Evolutionary conservation across 2,888 invertebrate genomes (phyloP).

Genomic region (Drosophila lacicola): DNA sequence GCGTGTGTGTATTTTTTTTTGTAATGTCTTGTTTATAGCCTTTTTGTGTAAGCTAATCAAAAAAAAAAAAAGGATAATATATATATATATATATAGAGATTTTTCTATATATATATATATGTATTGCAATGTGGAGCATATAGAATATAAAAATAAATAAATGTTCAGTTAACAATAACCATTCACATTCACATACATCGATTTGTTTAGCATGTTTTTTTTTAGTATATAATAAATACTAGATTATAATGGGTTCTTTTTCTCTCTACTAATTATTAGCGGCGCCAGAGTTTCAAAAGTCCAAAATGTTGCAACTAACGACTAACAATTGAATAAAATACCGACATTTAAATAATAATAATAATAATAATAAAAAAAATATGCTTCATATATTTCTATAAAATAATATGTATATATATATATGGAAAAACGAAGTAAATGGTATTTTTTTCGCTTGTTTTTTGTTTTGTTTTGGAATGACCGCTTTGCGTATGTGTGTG

Average conservation of each 20-base stretch:
- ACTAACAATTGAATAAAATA: constrained; percentile 26
- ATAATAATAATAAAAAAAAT: constrained; percentile 21
- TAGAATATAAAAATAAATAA: constrained; percentile 51
- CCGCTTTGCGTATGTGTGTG: constrained; percentile 48
- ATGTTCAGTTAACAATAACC: constrained; percentile 50
- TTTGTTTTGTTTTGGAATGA: constrained; percentile 60
- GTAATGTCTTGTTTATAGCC: too few relatives aligned
- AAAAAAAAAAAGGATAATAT: too few relatives aligned
- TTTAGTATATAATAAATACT: constrained; percentile 46
- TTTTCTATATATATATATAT: background rate
- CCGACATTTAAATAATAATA: constrained; percentile 16
- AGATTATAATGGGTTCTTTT: constrained; percentile 26
- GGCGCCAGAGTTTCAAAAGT: constrained; percentile 43
- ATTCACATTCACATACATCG: constrained; percentile 33
- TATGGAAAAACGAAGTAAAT: constrained; percentile 22
- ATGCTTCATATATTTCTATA: constrained; percentile 12
- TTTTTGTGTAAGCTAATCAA: too few relatives aligned
- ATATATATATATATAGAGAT: constrained; percentile 7
- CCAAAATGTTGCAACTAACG: constrained; percentile 45
- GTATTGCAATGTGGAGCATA: constrained; percentile 5
- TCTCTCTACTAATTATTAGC: constrained; percentile 21
- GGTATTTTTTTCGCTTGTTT: constrained; percentile 34
- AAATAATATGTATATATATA: constrained; percentile 14
- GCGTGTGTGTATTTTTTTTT: constrained; percentile 7
- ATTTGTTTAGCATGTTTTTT: constrained; percentile 10